Percentiles rank a stretch among this genome's conserved stretches.
Conservation (phyloP, 2,797 vertebrate genomes). For the Phylloscopus collybita region DNA sequence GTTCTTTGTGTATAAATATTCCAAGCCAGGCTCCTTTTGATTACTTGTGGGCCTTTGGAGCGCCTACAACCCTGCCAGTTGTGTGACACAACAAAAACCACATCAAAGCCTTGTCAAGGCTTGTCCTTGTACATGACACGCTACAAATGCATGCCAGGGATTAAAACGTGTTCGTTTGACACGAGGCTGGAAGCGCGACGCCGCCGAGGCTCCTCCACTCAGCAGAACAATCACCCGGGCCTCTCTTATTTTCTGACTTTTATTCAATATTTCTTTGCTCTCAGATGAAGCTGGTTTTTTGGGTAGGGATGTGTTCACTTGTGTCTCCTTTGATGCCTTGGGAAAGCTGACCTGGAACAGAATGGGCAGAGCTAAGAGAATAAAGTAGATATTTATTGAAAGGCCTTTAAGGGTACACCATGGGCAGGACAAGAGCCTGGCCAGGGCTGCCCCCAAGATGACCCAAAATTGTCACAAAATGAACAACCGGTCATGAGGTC, state of each 20-base stretch:
- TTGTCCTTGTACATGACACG: conserved; percentile 42
- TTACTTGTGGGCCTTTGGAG: conserved; percentile 13
- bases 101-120: conserved; percentile 36
- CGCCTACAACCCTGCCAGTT: not conserved
- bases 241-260: not conserved
- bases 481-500: too few species aligned
- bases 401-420: not conserved
- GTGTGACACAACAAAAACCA: conserved; percentile 38
- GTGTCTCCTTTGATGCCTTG: not conserved
- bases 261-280: not conserved
- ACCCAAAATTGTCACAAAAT: too few species aligned
- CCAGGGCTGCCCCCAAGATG: too few species aligned
- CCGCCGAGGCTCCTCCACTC: not conserved
- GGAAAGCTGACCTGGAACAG: not conserved
- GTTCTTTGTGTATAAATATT: not conserved
- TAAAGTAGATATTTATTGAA: not conserved
- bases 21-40: not conserved
- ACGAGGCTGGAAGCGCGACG: not conserved
- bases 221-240: not conserved
- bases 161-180: not conserved
- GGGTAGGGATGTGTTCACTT: not conserved
- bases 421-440: not conserved
- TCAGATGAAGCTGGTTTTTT: not conserved
- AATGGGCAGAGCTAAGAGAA: not conserved
- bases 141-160: not conserved